Conservation (phyloP, 2,113 vertebrate species). For the human region GRCh38 chr4:4741501-4742000, state of each 20-base stretch:
- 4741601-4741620: not conserved
- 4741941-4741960: not conserved
- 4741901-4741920: fast-evolving
- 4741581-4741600: not conserved
- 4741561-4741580: not conserved
- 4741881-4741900: fast-evolving
- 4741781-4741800: not conserved
- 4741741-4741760: not conserved
- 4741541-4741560: not conserved
- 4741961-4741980: not conserved
- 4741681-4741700: not conserved
- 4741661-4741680: fast-evolving
- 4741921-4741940: not conserved
- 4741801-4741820: not conserved
- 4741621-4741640: fast-evolving
- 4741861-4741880: not conserved
- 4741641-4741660: fast-evolving
- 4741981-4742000: fast-evolving
- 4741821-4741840: not conserved
- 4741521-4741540: not conserved
- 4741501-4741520: not conserved
- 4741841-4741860: not conserved
- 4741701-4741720: not conserved
- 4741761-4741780: fast-evolving
- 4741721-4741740: not conserved